Base-by-base conservation (phyloP, 2,113 vertebrate genomes). In the Chionodraco myersi region DNA sequence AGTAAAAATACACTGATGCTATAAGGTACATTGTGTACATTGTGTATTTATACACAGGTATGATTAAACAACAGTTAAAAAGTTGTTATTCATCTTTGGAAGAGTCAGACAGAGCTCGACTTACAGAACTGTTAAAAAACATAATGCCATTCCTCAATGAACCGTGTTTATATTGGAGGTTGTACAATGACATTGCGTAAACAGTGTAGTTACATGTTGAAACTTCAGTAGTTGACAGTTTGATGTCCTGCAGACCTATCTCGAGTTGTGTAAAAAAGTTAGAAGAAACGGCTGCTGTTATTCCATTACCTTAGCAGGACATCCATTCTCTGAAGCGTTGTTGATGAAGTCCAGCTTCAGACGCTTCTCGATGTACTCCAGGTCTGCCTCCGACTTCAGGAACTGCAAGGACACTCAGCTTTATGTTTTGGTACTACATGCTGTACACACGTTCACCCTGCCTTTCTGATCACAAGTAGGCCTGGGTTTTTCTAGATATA, bases 351-450 rank as follows among this genome's bases (percentile, higher is more conserved):
- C 97, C 90, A 96, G 95, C 90, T 97, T 96, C 92, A 99, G 75
- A 65, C 94, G 95, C 84, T 95, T 95, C 53, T 97, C 96, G 75
- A 98, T 96, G 88, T 96, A 97, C 81, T 98, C 96, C 95, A 99
- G 93, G 88, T 98, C 97, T 62, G 97, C 96, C 86, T 98, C 96
- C 16, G 96, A 96, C 90, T 97, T 97, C 95, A 96, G 96, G 94
- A 99, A 99, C 98, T 99, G 91, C 92, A 95, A 94, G 71, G 49
- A 92, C 62, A 91, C 21, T 51, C 18, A 16, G 51, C 9, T 3
- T 86, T 85, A 87, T 14, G 23, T 11, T 73, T 30, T 26, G 34
- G 8, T 51, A 44, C 10, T 18, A 62, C 18, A 52, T 0, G 36
- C 36, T 26, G 26, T 26, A 4, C 30, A 30, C 30, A 30, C 0